Evolutionary conservation across 2,113 vertebrate species (phyloP).

Genomic region (Oreocharis arfaki): DNA sequence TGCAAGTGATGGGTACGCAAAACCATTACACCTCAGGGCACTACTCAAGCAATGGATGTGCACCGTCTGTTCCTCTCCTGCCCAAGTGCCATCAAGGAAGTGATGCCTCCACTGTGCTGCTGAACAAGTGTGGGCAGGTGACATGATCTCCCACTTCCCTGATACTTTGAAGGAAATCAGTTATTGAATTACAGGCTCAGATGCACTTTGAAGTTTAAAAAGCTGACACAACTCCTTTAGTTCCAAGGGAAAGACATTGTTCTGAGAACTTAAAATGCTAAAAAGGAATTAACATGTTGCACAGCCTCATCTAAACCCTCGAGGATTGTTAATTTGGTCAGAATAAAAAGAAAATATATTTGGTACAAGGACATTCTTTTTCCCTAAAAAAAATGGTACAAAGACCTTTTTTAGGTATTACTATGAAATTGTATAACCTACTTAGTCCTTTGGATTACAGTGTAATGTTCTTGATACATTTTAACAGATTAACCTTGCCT

Average conservation of each 20-base stretch:
- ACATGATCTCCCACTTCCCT: neutral
- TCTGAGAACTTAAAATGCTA: neutral
- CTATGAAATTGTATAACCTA: neutral
- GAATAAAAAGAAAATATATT: neutral
- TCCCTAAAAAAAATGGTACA: neutral
- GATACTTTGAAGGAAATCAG: neutral
- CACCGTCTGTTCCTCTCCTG: neutral
- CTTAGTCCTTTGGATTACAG: neutral
- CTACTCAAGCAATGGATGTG: neutral
- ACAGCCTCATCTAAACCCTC: neutral
- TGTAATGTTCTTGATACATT: neutral
- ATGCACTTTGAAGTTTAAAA: neutral
- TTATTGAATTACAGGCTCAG: neutral
- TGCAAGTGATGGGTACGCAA: rapidly evolving
- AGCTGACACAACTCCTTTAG: neutral
- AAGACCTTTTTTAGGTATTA: neutral
- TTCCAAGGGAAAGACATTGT: neutral
- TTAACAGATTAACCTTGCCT: neutral
- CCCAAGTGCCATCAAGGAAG: neutral
- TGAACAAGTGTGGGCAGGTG: neutral
- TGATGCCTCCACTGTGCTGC: neutral
- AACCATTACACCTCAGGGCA: neutral
- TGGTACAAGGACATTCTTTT: neutral
- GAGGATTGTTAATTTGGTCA: neutral
- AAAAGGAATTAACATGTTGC: neutral